These are phyloP conservation scores for Microplitis deprimator DNA, from an alignment of 2,888 invertebrate genomes.

Conservation along the genomic window DNA sequence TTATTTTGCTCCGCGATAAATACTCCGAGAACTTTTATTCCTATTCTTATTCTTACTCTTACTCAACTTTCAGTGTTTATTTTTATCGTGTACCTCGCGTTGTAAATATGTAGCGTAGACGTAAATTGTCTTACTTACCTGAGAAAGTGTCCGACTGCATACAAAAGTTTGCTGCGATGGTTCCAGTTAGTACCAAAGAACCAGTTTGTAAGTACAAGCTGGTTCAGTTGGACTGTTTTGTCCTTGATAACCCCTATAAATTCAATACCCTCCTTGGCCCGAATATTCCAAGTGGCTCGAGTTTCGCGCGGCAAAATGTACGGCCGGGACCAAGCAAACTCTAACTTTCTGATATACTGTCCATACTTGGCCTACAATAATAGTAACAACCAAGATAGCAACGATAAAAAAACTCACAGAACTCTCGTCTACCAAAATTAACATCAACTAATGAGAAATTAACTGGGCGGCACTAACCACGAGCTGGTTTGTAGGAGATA, in stretches of 20 bases:
- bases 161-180: constrained; percentile 63
- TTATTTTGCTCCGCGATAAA: neutral
- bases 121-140: constrained; percentile 54
- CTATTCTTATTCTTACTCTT: neutral
- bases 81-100: too few relatives aligned
- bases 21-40: neutral
- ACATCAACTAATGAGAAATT: neutral
- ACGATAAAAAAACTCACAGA: too few relatives aligned
- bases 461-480: constrained; percentile 53
- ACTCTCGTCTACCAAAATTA: neutral
- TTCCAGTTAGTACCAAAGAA: constrained; percentile 70
- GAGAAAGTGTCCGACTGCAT: constrained; percentile 64
- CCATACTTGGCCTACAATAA: constrained; percentile 66
- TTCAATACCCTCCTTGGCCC: constrained; percentile 69
- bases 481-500: constrained; percentile 60
- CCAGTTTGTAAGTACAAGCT: constrained; percentile 72
- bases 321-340: constrained; percentile 72
- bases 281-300: constrained; percentile 66
- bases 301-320: constrained; percentile 64
- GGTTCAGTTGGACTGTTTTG: constrained; percentile 70
- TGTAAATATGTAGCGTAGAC: neutral
- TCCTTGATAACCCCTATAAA: constrained; percentile 68
- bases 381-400: too few relatives aligned
- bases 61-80: too few relatives aligned
- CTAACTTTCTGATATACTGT: constrained; percentile 70